Conservation (phyloP, 2,113 vertebrate species). For the Lepus timidus region DNA sequence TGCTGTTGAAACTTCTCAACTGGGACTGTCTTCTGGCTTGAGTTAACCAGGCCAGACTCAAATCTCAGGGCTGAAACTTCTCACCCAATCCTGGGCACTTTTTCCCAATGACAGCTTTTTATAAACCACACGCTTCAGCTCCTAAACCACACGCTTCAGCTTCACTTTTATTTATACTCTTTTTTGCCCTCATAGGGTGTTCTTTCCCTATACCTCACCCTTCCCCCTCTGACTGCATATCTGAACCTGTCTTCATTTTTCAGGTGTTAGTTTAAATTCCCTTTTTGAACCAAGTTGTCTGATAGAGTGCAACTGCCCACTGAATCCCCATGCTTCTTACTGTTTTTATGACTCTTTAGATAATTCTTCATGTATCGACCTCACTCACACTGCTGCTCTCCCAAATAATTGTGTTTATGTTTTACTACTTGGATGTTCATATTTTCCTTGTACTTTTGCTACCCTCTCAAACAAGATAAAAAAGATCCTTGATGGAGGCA, state of each 20-base stretch:
- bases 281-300: slow-evolving; percentile 46
- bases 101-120: background rate
- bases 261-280: slow-evolving; percentile 40
- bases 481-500: slow-evolving; percentile 58
- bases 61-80: slow-evolving; percentile 30
- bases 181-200: background rate
- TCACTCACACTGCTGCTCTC: slow-evolving; percentile 26
- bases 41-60: background rate
- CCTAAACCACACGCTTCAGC: background rate
- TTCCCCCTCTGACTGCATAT: background rate
- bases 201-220: background rate
- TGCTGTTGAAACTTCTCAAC: slow-evolving; percentile 26
- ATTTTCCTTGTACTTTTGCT: slow-evolving; percentile 40
- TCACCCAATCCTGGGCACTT: background rate
- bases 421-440: slow-evolving; percentile 47
- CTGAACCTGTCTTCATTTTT: background rate
- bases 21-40: background rate
- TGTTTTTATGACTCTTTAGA: slow-evolving; percentile 23
- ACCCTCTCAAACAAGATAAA: slow-evolving; percentile 1
- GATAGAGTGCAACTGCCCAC: background rate
- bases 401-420: slow-evolving; percentile 52
- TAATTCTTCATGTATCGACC: background rate
- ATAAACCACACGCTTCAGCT: background rate
- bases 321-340: background rate
- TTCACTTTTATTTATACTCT: background rate